Base-by-base conservation (phyloP, 2,888 invertebrate genomes). In the Pollenia griseotomentosa region DNA sequence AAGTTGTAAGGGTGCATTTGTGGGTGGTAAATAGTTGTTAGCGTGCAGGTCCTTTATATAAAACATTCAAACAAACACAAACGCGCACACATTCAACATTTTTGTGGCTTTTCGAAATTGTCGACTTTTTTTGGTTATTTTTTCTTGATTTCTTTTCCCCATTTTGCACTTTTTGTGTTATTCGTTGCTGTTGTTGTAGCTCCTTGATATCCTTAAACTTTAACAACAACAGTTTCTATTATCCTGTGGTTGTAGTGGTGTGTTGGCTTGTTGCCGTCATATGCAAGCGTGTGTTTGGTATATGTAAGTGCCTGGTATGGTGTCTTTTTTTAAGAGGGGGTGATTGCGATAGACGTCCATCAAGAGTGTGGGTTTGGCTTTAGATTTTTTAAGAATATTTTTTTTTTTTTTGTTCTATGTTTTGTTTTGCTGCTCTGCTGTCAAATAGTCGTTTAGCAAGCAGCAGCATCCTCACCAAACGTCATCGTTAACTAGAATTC, bases 61-160 rank as follows among this genome's bases (percentile, higher is more conserved):
- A n/a, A 51, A 79, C 53, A 78, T 57, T 19, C 44, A 75, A 59
- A 6, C 51, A 33, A 33, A 33, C 65, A 11, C 51, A 23, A 23
- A 23, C 23, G 23, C 23, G 23, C 23, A 48, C 65, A 51, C 23
- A 51, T 89, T 89, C 90, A 90, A 91, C 73, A 61, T 90, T 91
- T 91, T 90, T 89, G 90, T 92, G 91, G 91, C 92, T 91, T 92
- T 92, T 91, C 89, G 89, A 90, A 91, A 90, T 91, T 90, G 90
- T 90, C 90, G 89, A 90, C 87, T 88, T 89, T 89, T n/a, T 89
- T 88, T 70, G 84, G 85, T 87, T 85, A 81, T 86, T 83, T 87
- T 75, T 82, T 77, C 61, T 78, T 77, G 46, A 53, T 82, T 44
- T 85, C 85, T 88, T 85, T 55, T 77, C n/a, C 33, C 14, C 23